Evolutionary conservation across 2,113 vertebrate species (phyloP).

Genomic region (Tenebrosternarchus preto): DNA sequence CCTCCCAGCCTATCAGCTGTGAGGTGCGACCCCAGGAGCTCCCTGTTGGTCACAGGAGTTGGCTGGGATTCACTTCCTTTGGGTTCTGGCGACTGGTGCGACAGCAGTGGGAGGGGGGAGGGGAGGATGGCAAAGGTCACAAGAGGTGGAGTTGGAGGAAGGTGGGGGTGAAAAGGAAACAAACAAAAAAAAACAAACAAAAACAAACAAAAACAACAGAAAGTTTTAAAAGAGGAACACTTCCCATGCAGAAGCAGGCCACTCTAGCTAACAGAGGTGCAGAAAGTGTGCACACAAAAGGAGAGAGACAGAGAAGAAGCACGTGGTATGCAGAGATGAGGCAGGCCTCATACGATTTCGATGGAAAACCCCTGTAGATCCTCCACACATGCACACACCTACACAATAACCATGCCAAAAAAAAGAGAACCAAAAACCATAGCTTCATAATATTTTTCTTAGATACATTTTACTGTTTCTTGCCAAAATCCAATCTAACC

Average conservation of each 20-base stretch:
- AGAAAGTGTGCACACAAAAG: constrained; percentile 3
- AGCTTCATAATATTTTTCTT: too few species aligned
- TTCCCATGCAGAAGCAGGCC: constrained; percentile 50
- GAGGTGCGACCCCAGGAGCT: constrained; percentile 82
- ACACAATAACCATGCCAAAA: too few species aligned
- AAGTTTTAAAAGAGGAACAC: constrained; percentile 45
- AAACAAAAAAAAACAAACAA: constrained; percentile 8
- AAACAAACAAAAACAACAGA: constrained; percentile 35
- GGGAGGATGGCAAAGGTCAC: constrained; percentile 18
- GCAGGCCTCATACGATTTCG: constrained; percentile 1
- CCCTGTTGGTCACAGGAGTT: constrained; percentile 80
- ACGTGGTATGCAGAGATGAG: constrained; percentile 40
- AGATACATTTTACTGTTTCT: too few species aligned
- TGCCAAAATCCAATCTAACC: too few species aligned
- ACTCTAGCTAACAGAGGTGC: constrained; percentile 28
- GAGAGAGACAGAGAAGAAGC: constrained; percentile 14
- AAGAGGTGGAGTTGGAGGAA: constrained; percentile 24
- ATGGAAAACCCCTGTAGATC: neutral
- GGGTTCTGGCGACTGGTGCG: constrained; percentile 80
- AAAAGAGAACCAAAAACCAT: too few species aligned
- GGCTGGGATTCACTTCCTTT: constrained; percentile 82
- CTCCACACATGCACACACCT: neutral
- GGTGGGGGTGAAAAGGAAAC: constrained; percentile 43
- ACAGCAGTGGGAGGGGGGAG: constrained; percentile 53
- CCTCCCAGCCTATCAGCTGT: constrained; percentile 85